Evolutionary conservation across 2,113 vertebrate species (phyloP), one percentile per base, ranked within the genome.

Genomic region (Epinephelus lanceolatus): DNA sequence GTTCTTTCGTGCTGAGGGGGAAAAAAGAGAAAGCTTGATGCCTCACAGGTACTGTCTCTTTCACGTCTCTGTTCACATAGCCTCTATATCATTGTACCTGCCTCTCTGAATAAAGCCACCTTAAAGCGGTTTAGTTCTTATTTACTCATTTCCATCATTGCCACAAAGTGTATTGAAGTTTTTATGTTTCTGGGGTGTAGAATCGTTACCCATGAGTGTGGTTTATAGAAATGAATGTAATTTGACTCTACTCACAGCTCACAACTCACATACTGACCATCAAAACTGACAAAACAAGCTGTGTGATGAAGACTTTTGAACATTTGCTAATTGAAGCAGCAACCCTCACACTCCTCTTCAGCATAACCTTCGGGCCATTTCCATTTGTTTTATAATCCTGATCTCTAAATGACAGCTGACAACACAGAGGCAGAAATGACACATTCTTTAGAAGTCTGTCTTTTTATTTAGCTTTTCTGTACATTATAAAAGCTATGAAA

Each of bases 1-100:
- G 90, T 89, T 90, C 90, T 90, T 87, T 86, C 74, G 78, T 89
- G 89, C 87, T 91, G 87, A 78, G 84, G 88, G 90, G 85, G 88
- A 88, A 85, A 89, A 90, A 82, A 88, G 79, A 80, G 73, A 86
- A 77, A 85, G 65, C 76, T 84, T 87, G 87, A 86, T 74, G 92
- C 86, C 77, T 85, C 71, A 76, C 89, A 93, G 92, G 92, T 93
- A 91, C 90, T 81, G 84, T 91, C 25, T 86, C 90, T 84, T 81
- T 85, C 23, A 71, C 80, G 74, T 81, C 71, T 89, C 81, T 86
- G 78, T 65, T 75, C 56, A 53, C 68, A 65, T 76, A 60, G 61
- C 12, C 45, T 65, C 45, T 84, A 75, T 88, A 82, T 78, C 49
- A 40, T 37, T 57, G 27, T 7, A 56, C 49, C 49, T 69, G n/a